Conservation (phyloP, 2,113 vertebrate genomes). For the Cervus canadensis region DNA sequence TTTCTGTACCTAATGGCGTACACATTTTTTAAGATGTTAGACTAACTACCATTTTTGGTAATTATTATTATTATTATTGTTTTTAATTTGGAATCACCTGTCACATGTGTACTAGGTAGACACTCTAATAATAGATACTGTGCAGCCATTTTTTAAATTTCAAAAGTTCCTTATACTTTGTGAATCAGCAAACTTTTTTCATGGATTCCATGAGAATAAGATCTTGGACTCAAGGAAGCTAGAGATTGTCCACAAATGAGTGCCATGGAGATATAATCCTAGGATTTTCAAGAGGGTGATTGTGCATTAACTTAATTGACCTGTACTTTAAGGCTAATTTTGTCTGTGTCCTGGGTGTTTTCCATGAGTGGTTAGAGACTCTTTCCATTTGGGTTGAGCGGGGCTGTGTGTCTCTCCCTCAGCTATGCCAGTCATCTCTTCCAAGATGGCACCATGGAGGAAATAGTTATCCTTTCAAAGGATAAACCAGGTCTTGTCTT, state of each 20-base stretch:
- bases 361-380: not conserved
- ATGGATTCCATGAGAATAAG: not conserved
- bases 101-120: not conserved
- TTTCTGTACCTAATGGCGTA: not conserved
- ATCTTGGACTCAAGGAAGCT: not conserved
- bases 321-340: not conserved
- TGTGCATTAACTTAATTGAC: not conserved
- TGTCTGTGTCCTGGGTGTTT: not conserved
- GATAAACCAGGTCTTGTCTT: not conserved
- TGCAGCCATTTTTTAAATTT: not conserved
- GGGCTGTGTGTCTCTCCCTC: not conserved
- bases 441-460: not conserved
- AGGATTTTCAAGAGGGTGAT: not conserved
- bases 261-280: fast-evolving
- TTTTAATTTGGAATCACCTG: not conserved
- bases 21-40: not conserved
- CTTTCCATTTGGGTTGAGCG: not conserved
- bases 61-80: not conserved
- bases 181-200: not conserved
- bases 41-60: not conserved
- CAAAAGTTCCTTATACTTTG: not conserved
- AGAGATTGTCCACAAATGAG: not conserved
- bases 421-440: not conserved
- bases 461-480: not conserved
- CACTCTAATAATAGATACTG: not conserved